Evolutionary conservation across 2,888 invertebrate genomes (phyloP).

Genomic region (Lydus trimaculatus): DNA sequence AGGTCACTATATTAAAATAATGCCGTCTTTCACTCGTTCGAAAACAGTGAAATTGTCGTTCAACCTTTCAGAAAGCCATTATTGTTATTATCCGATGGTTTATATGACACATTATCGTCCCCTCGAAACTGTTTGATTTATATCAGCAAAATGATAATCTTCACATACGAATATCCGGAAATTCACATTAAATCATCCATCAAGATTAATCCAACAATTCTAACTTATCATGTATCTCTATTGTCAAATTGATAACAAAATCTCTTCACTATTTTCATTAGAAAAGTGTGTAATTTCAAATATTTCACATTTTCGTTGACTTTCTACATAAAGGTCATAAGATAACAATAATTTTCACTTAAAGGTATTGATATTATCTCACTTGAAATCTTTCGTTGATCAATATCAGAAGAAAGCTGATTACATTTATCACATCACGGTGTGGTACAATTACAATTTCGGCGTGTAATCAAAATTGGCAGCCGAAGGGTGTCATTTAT

Average conservation of each 20-base stretch:
- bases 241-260: background rate
- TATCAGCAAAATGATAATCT: background rate
- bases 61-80: constrained; percentile 8
- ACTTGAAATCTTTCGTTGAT: constrained; percentile 20
- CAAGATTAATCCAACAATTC: no score
- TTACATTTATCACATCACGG: constrained; percentile 15
- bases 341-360: background rate
- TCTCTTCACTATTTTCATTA: background rate
- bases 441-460: constrained; percentile 4
- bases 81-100: constrained; percentile 8
- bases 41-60: constrained; percentile 7
- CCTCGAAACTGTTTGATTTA: background rate
- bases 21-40: constrained; percentile 4
- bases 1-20: constrained; percentile 7
- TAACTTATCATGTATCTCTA: no score
- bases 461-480: constrained; percentile 14
- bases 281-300: no score
- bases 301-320: no score
- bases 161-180: background rate
- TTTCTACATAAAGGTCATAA: background rate
- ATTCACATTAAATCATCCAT: no score
- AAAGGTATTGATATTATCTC: background rate
- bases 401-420: constrained; percentile 37
- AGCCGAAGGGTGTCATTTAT: constrained; percentile 10
- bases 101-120: constrained; percentile 7